Conservation (phyloP, 2,797 vertebrate species). For the Tapera naevia region DNA sequence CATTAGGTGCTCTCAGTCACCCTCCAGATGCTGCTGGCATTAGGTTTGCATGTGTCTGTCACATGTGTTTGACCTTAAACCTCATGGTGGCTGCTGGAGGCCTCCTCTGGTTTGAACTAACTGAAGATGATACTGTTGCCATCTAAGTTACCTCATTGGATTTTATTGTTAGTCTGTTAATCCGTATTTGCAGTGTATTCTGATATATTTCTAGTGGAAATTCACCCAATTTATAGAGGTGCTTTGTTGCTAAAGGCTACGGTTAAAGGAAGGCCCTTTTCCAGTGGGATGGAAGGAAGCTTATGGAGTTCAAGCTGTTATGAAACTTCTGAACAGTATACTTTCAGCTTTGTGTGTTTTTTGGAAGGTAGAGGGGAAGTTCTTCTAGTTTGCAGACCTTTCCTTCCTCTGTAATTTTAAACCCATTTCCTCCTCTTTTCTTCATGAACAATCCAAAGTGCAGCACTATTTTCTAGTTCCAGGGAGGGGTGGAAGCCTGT, state of each 20-base stretch:
- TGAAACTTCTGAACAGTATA: background rate
- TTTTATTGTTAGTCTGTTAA: background rate
- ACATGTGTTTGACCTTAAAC: background rate
- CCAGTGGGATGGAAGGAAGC: background rate
- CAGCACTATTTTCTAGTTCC: background rate
- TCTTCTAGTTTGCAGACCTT: background rate
- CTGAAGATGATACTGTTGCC: background rate
- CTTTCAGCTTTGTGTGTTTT: background rate
- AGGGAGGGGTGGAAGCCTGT: background rate
- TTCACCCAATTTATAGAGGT: background rate
- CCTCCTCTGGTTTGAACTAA: background rate
- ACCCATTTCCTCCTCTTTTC: constrained; percentile 35
- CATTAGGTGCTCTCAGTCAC: background rate
- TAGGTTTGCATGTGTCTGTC: background rate
- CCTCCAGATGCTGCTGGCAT: background rate
- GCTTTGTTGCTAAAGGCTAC: background rate
- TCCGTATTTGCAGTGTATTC: background rate
- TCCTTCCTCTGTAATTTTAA: constrained; percentile 53
- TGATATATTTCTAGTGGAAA: background rate
- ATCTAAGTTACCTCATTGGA: background rate
- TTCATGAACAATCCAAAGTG: background rate
- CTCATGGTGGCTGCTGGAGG: background rate
- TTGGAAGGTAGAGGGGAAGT: background rate
- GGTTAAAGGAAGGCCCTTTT: background rate
- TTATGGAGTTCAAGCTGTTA: background rate